Conservation (phyloP, 2,888 invertebrate species). For the Acleris holmiana region DNA sequence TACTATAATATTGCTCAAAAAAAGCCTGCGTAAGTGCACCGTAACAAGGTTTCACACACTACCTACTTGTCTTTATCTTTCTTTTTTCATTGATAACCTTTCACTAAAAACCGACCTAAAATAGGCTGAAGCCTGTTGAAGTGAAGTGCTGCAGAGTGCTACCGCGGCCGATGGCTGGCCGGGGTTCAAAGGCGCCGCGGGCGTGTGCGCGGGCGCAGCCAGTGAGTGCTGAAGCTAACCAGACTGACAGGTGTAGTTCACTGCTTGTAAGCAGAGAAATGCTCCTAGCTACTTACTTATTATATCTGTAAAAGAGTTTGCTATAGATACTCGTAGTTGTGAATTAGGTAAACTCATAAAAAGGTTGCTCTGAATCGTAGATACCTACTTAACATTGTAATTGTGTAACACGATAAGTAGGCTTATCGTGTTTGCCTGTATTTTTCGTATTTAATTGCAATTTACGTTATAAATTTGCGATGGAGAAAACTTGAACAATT, state of each 20-base stretch:
- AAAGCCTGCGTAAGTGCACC: no score
- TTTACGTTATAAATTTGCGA: no score
- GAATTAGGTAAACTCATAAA: no score
- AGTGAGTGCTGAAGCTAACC: constrained; percentile 40
- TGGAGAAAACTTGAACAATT: no score
- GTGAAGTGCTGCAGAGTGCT: constrained; percentile 15
- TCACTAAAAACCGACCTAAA: neutral
- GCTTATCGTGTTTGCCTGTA: no score
- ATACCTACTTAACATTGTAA: no score
- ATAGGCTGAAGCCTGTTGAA: constrained; percentile 4
- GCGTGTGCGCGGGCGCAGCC: constrained; percentile 37
- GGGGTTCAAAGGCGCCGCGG: constrained; percentile 47
- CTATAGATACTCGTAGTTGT: no score
- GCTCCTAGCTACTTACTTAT: neutral
- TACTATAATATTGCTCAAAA: no score
- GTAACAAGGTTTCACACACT: neutral
- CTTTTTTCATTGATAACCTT: neutral
- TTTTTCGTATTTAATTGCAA: no score
- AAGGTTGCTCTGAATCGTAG: no score
- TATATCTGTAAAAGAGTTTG: no score
- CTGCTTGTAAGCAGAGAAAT: neutral
- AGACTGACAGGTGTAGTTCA: constrained; percentile 49
- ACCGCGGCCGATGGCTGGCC: constrained; percentile 12
- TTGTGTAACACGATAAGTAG: no score
- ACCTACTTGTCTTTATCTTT: neutral